Base-by-base conservation (phyloP, 2,888 invertebrate species). In the Leptopilina drosophilae region DNA sequence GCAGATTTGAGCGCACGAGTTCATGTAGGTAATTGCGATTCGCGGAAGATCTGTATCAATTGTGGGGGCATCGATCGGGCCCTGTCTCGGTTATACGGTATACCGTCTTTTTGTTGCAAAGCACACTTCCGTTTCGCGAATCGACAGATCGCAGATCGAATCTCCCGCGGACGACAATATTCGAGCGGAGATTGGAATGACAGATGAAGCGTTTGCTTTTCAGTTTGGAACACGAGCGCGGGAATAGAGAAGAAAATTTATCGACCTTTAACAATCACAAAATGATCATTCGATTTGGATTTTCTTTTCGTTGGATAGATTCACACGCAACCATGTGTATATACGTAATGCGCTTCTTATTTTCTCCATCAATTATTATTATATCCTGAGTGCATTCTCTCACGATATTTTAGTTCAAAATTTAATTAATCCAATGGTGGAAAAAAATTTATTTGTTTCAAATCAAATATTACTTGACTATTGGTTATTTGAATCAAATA, bases 221-320 rank as follows among this genome's bases (percentile, higher is more conserved):
- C 80, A 80, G 81, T 80, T 49, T 49, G 77, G 78, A 77, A 80
- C 84, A 83, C 82, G 82, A 80, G 66, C 78, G 78, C 82, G 80
- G 81, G 80, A 82, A 84, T 85, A 84, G 81, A 84, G 81, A 65
- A 80, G 78, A 83, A 33, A 84, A 85, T 85, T 85, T 85, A 85
- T 85, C 81, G 85, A 82, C 67, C 81, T 78, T 69, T 80, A 73
- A 64, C 64, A 77, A 42, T 77, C 81, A 78, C 76, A 81, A 78
- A 33, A 66, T 80, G 81, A 85, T 81, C 77, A 81, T 79, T 80
- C 76, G 78, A 80, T 62, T 78, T 79, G 59, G 59, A 40, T 5
- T 65, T 59, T 77, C 77, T 49, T 56, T 69, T 69, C 53, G 14
- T 53, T 3, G 26, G 26, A 53, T 53, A 49, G 11, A 49, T 53